Evolutionary conservation across 2,797 vertebrate species (phyloP), one percentile per base, ranked within the genome.

Genomic region (Poeciliopsis paucimaculata): DNA sequence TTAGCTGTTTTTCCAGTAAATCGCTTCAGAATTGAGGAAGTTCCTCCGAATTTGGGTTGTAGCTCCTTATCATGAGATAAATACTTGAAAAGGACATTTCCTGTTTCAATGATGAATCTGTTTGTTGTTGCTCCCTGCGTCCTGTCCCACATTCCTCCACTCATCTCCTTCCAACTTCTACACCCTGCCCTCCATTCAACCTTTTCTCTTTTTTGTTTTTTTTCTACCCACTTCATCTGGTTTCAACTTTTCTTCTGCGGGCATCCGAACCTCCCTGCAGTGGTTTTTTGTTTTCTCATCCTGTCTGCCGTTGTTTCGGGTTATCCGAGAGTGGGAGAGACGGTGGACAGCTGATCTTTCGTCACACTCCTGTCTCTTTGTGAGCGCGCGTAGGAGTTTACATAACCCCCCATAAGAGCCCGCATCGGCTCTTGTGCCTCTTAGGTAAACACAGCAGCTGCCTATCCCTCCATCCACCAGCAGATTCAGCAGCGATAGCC

Each of bases 351-450:
- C 53, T 72, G 79, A 36, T 41, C 77, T 53, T 79, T 76, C 85
- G 53, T 80, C 84, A 45, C 75, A 55, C 75, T 2, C 76, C 72
- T 6, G 47, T 47, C 81, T 88, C 88, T 90, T 85, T 90, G 84
- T 36, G 79, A 89, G 86, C 82, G 26, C 85, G 89, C 72, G 77
- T 88, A 77, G 80, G 84, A 85, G 93, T 93, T 92, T 92, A 83
- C 86, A 84, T 91, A 91, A 92, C 92, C 90, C 90, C 90, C 86
- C 90, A 91, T 88, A 88, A 87, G 90, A 87, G 82, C 90, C 87
- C 79, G 28, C 87, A 91, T 93, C 83, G 79, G 90, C 82, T 71
- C 80, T 80, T 90, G 84, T 90, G 87, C 89, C 84, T 89, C 87
- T 83, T 87, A 84, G 85, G 89, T 92, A 91, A 92, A 93, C 91